Evolutionary conservation across 2,888 invertebrate species (phyloP).

Genomic region (Ceramica pisi): DNA sequence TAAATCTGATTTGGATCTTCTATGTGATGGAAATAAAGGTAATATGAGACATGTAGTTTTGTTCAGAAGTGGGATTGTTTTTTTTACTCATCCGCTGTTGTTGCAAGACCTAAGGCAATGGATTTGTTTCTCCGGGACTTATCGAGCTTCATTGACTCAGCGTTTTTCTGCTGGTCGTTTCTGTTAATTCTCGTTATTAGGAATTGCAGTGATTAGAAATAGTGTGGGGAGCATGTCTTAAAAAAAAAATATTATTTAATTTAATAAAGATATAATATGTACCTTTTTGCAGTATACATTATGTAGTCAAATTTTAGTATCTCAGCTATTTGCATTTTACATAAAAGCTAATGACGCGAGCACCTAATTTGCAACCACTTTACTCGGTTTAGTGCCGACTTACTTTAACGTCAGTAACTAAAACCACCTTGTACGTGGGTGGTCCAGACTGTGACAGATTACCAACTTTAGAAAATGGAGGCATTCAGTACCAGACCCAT

Average conservation of each 20-base stretch:
- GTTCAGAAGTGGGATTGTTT: not conserved
- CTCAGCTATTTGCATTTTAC: not conserved
- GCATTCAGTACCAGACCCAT: slow-evolving; percentile 14
- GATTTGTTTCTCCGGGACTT: no score
- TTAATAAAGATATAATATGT: no score
- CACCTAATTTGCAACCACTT: not conserved
- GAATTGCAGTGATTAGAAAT: no score
- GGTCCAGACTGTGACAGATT: slow-evolving; percentile 18
- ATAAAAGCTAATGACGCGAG: not conserved
- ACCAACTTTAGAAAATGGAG: slow-evolving; percentile 11
- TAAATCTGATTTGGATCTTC: slow-evolving; percentile 52
- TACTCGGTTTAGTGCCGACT: not conserved
- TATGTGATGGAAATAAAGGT: slow-evolving; percentile 38
- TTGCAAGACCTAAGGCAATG: no score
- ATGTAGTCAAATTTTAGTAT: not conserved
- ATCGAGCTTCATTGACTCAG: no score
- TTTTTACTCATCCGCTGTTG: no score
- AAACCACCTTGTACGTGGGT: not conserved
- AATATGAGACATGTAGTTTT: slow-evolving; percentile 10
- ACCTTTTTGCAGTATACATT: not conserved
- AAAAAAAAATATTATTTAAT: no score
- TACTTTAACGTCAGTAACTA: not conserved
- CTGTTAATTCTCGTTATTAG: no score
- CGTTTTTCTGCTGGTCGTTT: no score
- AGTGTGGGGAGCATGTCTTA: no score